These are phyloP conservation scores for Ascidia mentula DNA, from an alignment of 23 tunicate species.

Conservation along the genomic window DNA sequence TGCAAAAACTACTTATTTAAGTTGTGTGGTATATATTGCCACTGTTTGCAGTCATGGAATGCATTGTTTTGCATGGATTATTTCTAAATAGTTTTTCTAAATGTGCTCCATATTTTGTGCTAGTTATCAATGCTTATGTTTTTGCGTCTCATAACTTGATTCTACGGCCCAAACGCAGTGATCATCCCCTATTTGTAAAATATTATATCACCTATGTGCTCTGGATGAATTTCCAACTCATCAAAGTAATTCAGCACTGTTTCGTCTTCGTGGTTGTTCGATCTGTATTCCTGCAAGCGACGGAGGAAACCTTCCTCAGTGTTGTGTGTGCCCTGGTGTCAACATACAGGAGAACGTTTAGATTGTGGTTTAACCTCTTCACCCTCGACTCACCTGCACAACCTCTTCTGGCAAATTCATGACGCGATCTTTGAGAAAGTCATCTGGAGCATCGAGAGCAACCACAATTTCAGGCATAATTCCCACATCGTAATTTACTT, in stretches of 20 bases:
- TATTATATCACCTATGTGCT: conserved; percentile 59
- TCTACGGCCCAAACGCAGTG: too few species aligned
- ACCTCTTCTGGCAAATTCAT: conserved; percentile 97
- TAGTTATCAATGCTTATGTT: too few species aligned
- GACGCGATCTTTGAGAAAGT: conserved; percentile 82
- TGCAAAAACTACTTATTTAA: too few species aligned
- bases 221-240: conserved; percentile 96
- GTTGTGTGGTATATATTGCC: too few species aligned
- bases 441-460: conserved; percentile 73
- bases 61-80: too few species aligned
- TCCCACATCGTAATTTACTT: conserved; percentile 35
- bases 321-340: conserved; percentile 89
- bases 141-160: too few species aligned
- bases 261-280: conserved; percentile 73
- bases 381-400: conserved; percentile 55
- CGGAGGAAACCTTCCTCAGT: conserved; percentile 96
- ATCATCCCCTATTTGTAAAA: too few species aligned
- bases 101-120: too few species aligned
- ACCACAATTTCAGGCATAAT: conserved; percentile 94
- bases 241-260: conserved; percentile 95
- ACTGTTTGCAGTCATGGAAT: too few species aligned
- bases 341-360: background rate
- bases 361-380: background rate
- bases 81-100: too few species aligned
- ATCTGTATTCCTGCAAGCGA: conserved; percentile 71